Conservation (phyloP, 2,113 vertebrate genomes). For the Cyanistes caeruleus region DNA sequence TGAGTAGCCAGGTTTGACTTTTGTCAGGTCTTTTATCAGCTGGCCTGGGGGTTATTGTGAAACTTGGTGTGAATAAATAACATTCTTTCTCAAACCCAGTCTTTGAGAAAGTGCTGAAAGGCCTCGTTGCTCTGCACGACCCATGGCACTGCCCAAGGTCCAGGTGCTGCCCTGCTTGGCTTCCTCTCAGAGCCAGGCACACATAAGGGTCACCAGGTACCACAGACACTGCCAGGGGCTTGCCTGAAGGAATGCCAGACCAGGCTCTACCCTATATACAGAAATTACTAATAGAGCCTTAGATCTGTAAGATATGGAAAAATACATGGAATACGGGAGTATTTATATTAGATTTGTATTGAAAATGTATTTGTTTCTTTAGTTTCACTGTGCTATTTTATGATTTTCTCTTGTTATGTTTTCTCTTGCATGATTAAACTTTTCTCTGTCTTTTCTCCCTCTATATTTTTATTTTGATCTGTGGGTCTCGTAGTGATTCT, state of each 20-base stretch:
- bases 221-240: background rate
- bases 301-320: background rate
- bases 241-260: background rate
- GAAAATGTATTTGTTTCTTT: background rate
- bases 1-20: background rate
- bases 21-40: background rate
- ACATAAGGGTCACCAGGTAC: background rate
- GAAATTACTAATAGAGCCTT: background rate
- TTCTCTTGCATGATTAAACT: background rate
- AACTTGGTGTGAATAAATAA: background rate
- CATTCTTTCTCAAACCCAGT: background rate
- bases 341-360: background rate
- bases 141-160: rapidly evolving
- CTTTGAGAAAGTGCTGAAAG: background rate
- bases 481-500: background rate
- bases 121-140: rapidly evolving
- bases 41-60: background rate
- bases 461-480: background rate
- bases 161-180: background rate
- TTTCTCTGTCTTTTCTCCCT: background rate
- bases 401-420: background rate
- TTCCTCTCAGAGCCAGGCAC: background rate
- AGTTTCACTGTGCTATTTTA: background rate
- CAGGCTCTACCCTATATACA: background rate
- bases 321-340: no score